phyloP scores from a whole-genome alignment of 2,888 invertebrate species.

The Metalampra italica region DNA sequence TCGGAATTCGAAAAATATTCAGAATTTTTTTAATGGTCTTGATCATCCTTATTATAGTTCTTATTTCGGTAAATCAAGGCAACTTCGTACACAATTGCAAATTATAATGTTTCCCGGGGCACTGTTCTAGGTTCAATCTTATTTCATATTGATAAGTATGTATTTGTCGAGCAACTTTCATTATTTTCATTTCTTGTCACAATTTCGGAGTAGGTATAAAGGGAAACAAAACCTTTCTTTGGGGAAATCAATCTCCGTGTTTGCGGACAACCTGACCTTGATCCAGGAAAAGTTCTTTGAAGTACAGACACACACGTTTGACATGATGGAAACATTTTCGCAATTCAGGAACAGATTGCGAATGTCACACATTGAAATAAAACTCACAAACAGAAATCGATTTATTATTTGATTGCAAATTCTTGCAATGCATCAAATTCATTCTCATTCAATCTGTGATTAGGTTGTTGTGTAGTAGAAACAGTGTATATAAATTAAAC shows the following conservation, averaged over 20 bases:
- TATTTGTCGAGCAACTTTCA: neutral
- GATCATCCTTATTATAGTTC: no score
- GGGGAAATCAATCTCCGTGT: constrained; percentile 2
- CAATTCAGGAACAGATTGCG: neutral
- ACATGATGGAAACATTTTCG: neutral
- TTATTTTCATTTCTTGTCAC: neutral
- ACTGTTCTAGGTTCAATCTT: neutral
- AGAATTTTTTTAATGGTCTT: no score
- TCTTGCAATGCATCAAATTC: no score
- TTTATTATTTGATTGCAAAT: no score
- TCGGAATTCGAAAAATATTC: no score
- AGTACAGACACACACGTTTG: neutral
- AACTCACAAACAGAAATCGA: no score
- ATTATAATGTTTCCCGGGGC: neutral
- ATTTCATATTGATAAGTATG: neutral
- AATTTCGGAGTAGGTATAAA: neutral
- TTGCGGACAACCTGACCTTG: neutral
- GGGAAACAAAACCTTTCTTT: neutral
- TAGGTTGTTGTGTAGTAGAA: no score
- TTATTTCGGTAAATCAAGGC: no score
- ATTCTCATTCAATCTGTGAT: no score
- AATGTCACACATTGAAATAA: no score
- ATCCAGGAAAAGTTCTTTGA: neutral
- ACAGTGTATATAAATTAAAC: no score
- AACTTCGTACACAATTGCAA: no score